Conservation (phyloP, 1,140 invertebrate genomes). For the Idris sp. region DNA sequence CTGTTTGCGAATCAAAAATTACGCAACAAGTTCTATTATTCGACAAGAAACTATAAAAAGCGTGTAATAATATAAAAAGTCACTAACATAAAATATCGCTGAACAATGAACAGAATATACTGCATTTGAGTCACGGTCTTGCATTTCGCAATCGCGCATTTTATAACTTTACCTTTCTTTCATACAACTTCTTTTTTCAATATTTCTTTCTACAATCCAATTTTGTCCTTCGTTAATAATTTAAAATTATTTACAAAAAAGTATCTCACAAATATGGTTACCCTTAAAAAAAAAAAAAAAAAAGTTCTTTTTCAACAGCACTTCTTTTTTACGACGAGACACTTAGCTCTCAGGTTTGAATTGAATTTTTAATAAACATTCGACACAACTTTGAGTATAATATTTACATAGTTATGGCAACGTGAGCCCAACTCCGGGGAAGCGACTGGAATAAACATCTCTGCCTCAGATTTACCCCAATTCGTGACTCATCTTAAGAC, state of each 20-base stretch:
- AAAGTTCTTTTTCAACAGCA: neutral
- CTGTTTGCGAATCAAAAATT: too few relatives aligned
- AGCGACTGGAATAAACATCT: conserved; percentile 11
- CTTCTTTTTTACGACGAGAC: neutral
- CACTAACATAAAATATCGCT: conserved; percentile 12
- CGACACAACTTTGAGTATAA: conserved; percentile 38
- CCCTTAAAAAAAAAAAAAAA: too few relatives aligned
- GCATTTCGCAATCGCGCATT: conserved; percentile 14
- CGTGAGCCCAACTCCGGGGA: neutral
- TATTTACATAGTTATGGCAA: conserved; percentile 40
- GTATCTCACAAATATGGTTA: neutral
- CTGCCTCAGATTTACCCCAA: conserved; percentile 39
- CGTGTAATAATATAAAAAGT: neutral
- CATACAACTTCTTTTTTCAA: conserved; percentile 3
- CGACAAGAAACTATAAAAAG: conserved; percentile 1
- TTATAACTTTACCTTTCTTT: conserved; percentile 16
- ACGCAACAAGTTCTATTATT: neutral
- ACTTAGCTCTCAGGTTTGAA: conserved; percentile 12
- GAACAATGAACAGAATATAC: conserved; percentile 16
- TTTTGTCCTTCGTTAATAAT: conserved; percentile 18
- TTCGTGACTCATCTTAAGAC: conserved; percentile 39
- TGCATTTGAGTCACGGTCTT: conserved; percentile 27
- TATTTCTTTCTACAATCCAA: conserved; percentile 5
- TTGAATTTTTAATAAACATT: conserved; percentile 18
- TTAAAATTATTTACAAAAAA: conserved; percentile 13